phyloP scores from a whole-genome alignment of 1,140 invertebrate species.

The Zaprionus nigranus region DNA sequence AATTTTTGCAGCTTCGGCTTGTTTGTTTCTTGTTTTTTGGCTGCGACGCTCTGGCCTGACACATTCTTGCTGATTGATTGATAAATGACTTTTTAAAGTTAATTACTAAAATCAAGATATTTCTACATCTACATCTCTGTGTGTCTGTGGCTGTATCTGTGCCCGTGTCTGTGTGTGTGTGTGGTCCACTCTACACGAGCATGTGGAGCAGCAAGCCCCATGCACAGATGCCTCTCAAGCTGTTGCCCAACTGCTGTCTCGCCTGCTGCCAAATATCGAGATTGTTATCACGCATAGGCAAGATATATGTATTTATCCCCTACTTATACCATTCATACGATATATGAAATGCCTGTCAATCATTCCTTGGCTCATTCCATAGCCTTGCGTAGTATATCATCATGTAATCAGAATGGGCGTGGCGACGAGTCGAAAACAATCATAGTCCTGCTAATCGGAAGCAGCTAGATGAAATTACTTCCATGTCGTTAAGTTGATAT shows the following conservation, averaged over 20 bases:
- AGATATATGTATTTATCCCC: not conserved
- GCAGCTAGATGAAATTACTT: not conserved
- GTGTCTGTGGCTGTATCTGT: not conserved
- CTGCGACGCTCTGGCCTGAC: conserved; percentile 47
- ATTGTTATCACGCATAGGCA: not conserved
- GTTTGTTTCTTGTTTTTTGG: conserved; percentile 29
- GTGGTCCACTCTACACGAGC: not conserved
- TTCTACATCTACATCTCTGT: conserved; percentile 17
- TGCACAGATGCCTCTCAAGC: not conserved
- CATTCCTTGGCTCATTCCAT: not conserved
- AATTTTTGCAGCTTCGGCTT: conserved; percentile 47
- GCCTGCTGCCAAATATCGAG: conserved; percentile 9
- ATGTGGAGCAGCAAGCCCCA: conserved; percentile 13
- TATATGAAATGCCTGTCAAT: not conserved
- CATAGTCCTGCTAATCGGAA: not conserved
- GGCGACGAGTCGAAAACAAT: not conserved
- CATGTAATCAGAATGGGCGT: not conserved
- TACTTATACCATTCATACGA: not conserved
- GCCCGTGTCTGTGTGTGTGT: not conserved
- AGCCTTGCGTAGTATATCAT: not conserved
- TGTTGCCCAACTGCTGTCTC: not conserved
- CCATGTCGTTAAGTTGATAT: not conserved
- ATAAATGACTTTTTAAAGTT: conserved; percentile 77
- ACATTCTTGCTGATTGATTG: conserved; percentile 75
- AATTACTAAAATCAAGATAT: conserved; percentile 66